These are phyloP conservation scores for Dasypogon diadema DNA, from an alignment of 2,888 invertebrate species.

Conservation along the genomic window DNA sequence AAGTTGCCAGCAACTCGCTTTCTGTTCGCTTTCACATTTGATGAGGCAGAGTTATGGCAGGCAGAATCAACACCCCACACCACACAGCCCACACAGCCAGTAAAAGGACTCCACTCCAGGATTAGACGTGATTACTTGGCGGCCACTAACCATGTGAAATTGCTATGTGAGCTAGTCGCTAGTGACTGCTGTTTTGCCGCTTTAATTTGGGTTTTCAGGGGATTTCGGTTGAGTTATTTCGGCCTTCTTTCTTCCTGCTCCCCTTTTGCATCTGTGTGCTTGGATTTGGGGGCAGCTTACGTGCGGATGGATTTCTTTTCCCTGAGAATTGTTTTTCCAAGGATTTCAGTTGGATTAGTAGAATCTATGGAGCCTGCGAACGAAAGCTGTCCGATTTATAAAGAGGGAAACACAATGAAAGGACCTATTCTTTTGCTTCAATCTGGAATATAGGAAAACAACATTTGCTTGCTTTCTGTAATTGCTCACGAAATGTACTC, in stretches of 20 bases:
- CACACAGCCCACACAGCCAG: not conserved
- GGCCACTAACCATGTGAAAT: constrained; percentile 21
- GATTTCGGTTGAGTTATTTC: not conserved
- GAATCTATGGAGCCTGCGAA: not conserved
- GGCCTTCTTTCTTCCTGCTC: too few relatives aligned
- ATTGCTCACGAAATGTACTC: too few relatives aligned
- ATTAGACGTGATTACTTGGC: constrained; percentile 43
- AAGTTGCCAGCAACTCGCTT: constrained; percentile 30
- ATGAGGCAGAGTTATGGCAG: not conserved
- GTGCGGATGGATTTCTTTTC: not conserved
- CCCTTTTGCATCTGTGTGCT: not conserved
- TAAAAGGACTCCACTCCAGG: not conserved
- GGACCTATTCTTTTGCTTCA: too few relatives aligned
- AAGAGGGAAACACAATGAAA: too few relatives aligned
- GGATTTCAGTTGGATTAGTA: not conserved
- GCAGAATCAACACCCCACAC: too few relatives aligned
- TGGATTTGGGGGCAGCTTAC: not conserved
- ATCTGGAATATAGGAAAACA: too few relatives aligned
- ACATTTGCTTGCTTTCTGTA: too few relatives aligned
- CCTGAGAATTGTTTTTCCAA: not conserved
- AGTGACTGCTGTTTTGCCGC: not conserved
- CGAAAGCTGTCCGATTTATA: too few relatives aligned
- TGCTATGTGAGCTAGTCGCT: not conserved
- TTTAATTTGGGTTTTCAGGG: not conserved
- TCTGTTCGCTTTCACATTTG: not conserved